phyloP scores from a whole-genome alignment of 2,888 invertebrate genomes.

The Eretmocerus hayati region DNA sequence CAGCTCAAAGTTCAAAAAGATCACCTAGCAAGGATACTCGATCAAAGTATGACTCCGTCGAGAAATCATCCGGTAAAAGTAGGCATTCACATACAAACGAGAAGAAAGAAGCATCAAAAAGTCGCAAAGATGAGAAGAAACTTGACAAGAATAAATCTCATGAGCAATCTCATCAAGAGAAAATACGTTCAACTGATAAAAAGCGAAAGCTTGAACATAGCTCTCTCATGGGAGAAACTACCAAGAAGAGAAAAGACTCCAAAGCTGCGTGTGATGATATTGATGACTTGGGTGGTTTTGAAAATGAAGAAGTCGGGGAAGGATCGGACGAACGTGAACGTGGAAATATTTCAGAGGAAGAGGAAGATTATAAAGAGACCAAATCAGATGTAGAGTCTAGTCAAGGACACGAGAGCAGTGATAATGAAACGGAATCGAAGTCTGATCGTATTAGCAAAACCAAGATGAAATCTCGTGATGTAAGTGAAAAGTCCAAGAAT shows the following conservation, averaged over 20 bases:
- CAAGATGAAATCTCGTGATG: conserved; percentile 22
- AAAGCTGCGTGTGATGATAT: conserved; percentile 5
- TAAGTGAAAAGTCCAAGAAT: conserved; percentile 25
- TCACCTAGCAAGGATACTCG: too few relatives aligned
- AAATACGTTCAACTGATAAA: not conserved
- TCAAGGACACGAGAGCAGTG: conserved; percentile 14
- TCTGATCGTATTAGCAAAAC: conserved; percentile 11
- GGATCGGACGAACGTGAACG: conserved; percentile 1
- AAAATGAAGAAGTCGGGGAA: conserved; percentile 10
- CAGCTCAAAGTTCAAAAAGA: too few relatives aligned
- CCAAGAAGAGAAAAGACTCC: not conserved
- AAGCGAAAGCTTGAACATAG: conserved; percentile 13
- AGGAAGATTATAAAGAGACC: conserved; percentile 4
- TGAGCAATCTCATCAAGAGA: too few relatives aligned
- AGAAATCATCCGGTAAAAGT: too few relatives aligned
- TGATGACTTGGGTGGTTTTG: not conserved
- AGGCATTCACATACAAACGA: not conserved
- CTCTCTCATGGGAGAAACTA: not conserved
- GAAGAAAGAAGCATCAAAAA: too few relatives aligned
- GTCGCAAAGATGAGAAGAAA: too few relatives aligned
- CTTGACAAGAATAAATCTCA: too few relatives aligned
- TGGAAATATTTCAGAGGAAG: conserved; percentile 8
- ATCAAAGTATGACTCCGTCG: too few relatives aligned
- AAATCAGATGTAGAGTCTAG: conserved; percentile 16
- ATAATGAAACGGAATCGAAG: conserved; percentile 17